A percentile compares a stretch with the other conserved stretches of the same genome.
These are phyloP conservation scores for Ctenoplectra terminalis DNA, from an alignment of 1,140 invertebrate genomes.

Conservation along the genomic window DNA sequence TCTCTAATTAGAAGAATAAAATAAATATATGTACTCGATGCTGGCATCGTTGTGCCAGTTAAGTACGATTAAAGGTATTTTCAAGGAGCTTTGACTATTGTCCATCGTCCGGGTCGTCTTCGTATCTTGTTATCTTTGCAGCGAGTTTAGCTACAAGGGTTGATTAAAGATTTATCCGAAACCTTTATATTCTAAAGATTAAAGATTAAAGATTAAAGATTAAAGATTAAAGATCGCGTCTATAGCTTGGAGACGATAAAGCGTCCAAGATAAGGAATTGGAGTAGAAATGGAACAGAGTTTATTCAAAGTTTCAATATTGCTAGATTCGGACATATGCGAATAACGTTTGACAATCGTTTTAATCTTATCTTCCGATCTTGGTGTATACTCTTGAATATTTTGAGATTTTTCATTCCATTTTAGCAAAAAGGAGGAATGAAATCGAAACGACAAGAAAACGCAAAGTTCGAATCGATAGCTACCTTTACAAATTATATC, in stretches of 20 bases:
- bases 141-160: not conserved
- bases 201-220: too few species aligned
- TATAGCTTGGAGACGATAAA: not conserved
- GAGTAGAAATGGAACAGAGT: not conserved
- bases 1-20: not conserved
- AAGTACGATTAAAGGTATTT: conserved; percentile 19
- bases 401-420: not conserved
- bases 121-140: not conserved
- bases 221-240: not conserved
- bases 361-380: not conserved
- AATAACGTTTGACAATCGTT: conserved; percentile 26
- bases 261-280: not conserved
- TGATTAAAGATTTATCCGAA: not conserved
- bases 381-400: not conserved
- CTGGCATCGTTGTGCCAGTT: not conserved
- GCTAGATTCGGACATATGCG: conserved; percentile 9
- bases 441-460: not conserved
- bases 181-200: not conserved
- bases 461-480: not conserved
- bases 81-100: conserved; percentile 20
- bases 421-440: too few species aligned
- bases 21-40: not conserved
- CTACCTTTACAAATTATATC: not conserved
- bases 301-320: not conserved
- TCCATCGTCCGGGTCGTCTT: conserved; percentile 27